Base-by-base conservation (phyloP, 2,888 invertebrate species). In the Pammene fasciana region DNA sequence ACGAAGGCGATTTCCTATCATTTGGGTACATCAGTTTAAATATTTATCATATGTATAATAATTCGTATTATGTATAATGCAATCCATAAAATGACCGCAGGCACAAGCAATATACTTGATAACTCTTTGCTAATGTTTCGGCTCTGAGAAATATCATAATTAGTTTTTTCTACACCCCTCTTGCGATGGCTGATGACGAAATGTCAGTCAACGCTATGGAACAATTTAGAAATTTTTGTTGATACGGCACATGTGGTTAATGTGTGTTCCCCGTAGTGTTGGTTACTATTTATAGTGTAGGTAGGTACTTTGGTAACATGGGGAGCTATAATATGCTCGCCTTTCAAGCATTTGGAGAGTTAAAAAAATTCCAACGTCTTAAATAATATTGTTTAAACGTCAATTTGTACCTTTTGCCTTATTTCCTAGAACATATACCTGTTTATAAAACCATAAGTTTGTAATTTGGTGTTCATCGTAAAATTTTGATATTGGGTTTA, bases 281-380 rank as follows among this genome's bases (percentile, higher is more conserved):
- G 74, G 73, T 72, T 77, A 77, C 75, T 76, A 78, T 80, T 80
- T 82, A 78, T 77, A 80, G 75, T 72, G 67, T 77, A 75, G 26
- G 26, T 26, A 26, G 26, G 26, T 26, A 26, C 74, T 77, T 75
- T 67, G 68, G 70, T 67, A 50, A 55, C 18, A 46, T 26, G 66
- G 59, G 67, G 67, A 57, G 57, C 11, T 67, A 16, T 45, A 50
- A 57, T 45, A 59, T 43, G 34, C 45, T 50, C 14, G 14, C 36
- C 59, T 46, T 67, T 55, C 14, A 54, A 34, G 6, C 18, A 46
- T 45, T 64, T 54, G 36, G 6, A 26, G 36, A 41, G 59, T 13
- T 41, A 11, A 34, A 38, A 14, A 26, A 26, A 43, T 10, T 11
- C 9, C 38, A 38, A 43, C 13, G 38, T 38, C 9, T 38, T 9